Base-by-base conservation (phyloP, 2,888 invertebrate species). In the Isoperla grammatica region DNA sequence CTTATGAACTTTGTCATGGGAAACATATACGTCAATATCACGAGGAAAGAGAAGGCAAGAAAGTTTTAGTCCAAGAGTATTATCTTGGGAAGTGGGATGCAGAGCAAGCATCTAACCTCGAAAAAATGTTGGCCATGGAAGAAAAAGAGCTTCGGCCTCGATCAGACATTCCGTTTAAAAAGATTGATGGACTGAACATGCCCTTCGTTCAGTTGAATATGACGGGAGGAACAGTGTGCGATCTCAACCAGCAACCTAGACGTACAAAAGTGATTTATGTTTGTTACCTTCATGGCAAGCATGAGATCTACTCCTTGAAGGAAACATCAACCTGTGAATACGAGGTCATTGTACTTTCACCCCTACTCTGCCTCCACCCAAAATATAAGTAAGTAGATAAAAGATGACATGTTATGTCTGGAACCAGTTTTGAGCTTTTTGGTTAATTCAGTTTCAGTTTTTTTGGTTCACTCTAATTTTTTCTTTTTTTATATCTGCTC, bases 1-100 rank as follows among this genome's bases (percentile, higher is more conserved):
- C 93, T 0, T 97, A 97, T 73, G 95, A 97, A 75, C 83, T 97
- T 29, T 97, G 97, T 69, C 97, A 97, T 74, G 96, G 96, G 0
- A 81, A 84, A 67, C 89, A 88, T 72, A 84, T 98, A 2, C 81
- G 92, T 22, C 98, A 99, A 72, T 99, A 92, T 72, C 97, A 99
- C 73, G 97, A 98, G 72, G 94, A 95, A 68, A 82, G 93, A 66
- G 95, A 95, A 73, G 88, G 85, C n/a, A 87, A 91, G 75, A 83
- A 85, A 72, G 81, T 89, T 1, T 89, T 87, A 71, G 76, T 85
- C 0, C 95, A 95, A 71, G 92, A 95, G 72, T 96, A 88, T 71
- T 88, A 80, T 68, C 78, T 96, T 0, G 95, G 95, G 0, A 82
- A 83, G 65, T 90, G 88, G 85, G 85, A 83, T 67, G 77, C 81